Conservation (phyloP, 2,113 vertebrate species). For the Zosterops hypoxanthus region DNA sequence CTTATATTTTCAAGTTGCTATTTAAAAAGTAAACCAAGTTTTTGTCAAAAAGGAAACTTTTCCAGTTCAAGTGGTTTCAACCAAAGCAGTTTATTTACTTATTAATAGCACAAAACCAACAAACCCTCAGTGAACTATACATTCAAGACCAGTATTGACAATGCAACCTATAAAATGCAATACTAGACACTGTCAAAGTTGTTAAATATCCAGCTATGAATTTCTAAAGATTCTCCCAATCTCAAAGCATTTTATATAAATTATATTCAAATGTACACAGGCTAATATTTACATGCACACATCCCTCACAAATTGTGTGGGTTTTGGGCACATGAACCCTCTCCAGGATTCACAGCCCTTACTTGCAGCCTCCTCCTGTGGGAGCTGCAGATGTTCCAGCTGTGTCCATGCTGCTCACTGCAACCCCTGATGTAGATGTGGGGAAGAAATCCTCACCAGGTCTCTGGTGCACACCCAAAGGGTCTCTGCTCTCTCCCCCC, state of each 20-base stretch:
- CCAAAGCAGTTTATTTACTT: not conserved
- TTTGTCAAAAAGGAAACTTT: not conserved
- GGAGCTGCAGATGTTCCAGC: not conserved
- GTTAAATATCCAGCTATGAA: not conserved
- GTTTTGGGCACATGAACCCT: rapidly evolving
- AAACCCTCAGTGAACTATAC: not conserved
- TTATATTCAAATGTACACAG: not conserved
- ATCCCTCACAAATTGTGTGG: not conserved
- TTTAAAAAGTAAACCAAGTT: not conserved
- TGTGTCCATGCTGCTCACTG: not conserved
- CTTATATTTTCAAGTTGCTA: not conserved
- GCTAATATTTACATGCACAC: not conserved
- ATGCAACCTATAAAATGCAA: not conserved
- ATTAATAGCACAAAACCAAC: not conserved
- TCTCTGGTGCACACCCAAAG: rapidly evolving
- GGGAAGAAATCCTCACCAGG: not conserved
- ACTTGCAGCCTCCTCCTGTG: not conserved
- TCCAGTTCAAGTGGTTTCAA: not conserved
- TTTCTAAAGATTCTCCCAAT: not conserved
- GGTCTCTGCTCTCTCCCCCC: not conserved
- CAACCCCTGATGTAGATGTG: rapidly evolving
- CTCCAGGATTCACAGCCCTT: not conserved
- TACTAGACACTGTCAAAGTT: not conserved
- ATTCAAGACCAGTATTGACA: not conserved
- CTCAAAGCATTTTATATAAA: not conserved